Evolutionary conservation across 2,888 invertebrate species (phyloP).

Genomic region (Hyles lineata): DNA sequence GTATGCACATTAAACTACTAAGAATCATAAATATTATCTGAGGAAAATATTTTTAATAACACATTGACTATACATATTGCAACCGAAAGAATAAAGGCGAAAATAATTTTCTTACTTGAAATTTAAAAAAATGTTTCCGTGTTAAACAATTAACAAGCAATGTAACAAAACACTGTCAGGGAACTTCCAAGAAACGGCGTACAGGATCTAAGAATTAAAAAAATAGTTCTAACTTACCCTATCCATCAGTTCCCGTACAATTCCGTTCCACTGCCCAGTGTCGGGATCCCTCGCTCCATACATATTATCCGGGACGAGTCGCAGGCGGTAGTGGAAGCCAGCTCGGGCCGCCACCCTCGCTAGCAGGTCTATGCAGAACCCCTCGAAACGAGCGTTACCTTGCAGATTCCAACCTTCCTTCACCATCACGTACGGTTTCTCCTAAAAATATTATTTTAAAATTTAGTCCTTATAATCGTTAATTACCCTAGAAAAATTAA

Average conservation of each 20-base stretch:
- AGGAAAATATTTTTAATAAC: too few relatives aligned
- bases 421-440: constrained; percentile 96
- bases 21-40: neutral
- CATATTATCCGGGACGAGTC: constrained; percentile 93
- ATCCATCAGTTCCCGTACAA: constrained; percentile 93
- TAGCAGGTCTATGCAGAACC: constrained; percentile 95
- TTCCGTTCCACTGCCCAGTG: constrained; percentile 95
- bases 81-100: too few relatives aligned
- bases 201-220: neutral
- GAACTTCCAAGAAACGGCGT: too few relatives aligned
- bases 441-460: constrained; percentile 81
- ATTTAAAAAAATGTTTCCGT: too few relatives aligned
- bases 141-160: too few relatives aligned
- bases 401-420: constrained; percentile 93
- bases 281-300: constrained; percentile 95
- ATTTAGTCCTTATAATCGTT: too few relatives aligned
- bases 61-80: too few relatives aligned
- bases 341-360: constrained; percentile 93
- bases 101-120: too few relatives aligned
- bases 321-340: constrained; percentile 94
- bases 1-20: neutral
- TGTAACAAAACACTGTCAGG: too few relatives aligned
- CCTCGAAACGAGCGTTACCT: constrained; percentile 94
- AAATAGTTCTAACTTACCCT: constrained; percentile 85
- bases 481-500: neutral